Evolutionary conservation across 2,888 invertebrate species (phyloP).

Genomic region (Cataglyphis livida): DNA sequence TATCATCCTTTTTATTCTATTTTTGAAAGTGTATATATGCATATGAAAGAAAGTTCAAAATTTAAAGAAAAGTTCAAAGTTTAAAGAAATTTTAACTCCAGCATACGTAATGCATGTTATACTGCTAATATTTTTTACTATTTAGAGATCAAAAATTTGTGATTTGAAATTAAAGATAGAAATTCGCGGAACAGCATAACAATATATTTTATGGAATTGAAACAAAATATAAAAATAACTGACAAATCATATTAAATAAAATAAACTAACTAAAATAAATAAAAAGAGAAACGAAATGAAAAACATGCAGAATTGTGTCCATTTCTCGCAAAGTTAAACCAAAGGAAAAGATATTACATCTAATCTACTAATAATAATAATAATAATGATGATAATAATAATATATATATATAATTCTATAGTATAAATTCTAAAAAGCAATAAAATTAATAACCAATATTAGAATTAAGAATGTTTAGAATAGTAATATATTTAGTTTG

Average conservation of each 20-base stretch:
- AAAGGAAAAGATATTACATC: background rate
- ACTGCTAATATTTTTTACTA: constrained; percentile 1
- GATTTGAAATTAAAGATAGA: constrained; percentile 24
- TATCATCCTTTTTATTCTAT: constrained; percentile 31
- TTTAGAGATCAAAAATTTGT: constrained; percentile 10
- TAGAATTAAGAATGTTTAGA: background rate
- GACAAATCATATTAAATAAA: constrained; percentile 6
- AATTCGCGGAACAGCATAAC: background rate
- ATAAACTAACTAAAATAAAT: constrained; percentile 45
- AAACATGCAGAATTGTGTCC: constrained; percentile 22
- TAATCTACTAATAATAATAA: background rate
- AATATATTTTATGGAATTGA: constrained; percentile 36
- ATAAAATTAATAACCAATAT: constrained; percentile 7
- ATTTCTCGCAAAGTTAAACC: constrained; percentile 23
- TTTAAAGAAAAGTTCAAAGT: background rate
- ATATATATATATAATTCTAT: background rate
- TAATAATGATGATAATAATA: background rate
- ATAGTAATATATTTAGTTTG: background rate
- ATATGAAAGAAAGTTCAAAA: background rate
- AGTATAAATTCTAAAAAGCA: background rate
- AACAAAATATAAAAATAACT: constrained; percentile 36
- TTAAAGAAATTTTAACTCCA: constrained; percentile 5
- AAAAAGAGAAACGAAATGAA: constrained; percentile 22
- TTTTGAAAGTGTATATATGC: background rate
- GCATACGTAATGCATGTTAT: background rate